These are phyloP conservation scores for Lacerta agilis DNA, from an alignment of 2,797 vertebrate species.

Conservation along the genomic window DNA sequence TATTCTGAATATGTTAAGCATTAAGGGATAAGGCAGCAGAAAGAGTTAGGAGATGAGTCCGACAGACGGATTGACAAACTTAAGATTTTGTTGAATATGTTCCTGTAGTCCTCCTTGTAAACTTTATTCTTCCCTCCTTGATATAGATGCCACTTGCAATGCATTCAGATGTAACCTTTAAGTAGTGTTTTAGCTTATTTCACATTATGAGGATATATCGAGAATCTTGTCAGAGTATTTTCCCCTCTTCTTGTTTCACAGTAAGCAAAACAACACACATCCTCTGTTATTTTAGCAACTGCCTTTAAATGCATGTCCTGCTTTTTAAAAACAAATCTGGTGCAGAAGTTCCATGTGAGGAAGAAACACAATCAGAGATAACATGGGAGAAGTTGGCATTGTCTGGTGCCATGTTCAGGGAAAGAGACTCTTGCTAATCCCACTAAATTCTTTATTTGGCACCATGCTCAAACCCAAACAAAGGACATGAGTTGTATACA, in stretches of 20 bases:
- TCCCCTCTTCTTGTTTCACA: conserved; percentile 7
- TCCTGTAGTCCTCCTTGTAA: not conserved
- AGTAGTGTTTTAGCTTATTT: not conserved
- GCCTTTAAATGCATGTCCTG: not conserved
- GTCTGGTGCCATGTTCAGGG: not conserved
- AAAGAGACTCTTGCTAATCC: conserved; percentile 25
- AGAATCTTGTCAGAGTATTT: conserved; percentile 37
- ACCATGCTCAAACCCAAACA: conserved; percentile 9
- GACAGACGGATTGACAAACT: not conserved
- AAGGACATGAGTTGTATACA: not conserved
- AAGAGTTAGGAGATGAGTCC: conserved; percentile 14
- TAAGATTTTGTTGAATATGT: not conserved
- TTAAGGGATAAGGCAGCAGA: not conserved
- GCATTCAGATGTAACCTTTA: not conserved
- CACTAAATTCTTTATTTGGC: conserved; percentile 17
- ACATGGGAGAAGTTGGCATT: not conserved
- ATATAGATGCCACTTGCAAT: not conserved
- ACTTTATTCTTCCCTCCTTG: not conserved
- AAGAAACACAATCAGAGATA: not conserved
- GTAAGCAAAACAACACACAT: not conserved
- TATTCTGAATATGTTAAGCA: not conserved
- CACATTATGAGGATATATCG: not conserved
- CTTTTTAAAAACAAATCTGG: not conserved
- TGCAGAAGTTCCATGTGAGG: not conserved
- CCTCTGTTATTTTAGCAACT: not conserved